Conservation (phyloP, 2,113 vertebrate genomes). For the Osmerus eperlanus region DNA sequence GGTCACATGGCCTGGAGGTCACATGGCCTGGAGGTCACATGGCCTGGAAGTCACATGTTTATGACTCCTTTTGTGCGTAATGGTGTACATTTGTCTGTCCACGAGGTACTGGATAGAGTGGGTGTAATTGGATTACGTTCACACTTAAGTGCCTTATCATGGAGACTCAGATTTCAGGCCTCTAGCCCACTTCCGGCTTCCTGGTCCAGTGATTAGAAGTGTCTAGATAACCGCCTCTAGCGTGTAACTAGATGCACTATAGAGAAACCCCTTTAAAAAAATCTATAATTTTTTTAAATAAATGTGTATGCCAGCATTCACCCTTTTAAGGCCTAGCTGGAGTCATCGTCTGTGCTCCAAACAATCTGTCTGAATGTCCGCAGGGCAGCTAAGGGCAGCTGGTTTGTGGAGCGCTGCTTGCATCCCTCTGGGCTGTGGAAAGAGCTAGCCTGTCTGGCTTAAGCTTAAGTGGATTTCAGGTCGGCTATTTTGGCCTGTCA, state of each 20-base stretch:
- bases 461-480: conserved; percentile 67
- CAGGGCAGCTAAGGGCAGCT: conserved; percentile 46
- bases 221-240: conserved; percentile 24
- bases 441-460: conserved; percentile 45
- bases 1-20: no score
- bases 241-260: no score
- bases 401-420: conserved; percentile 23
- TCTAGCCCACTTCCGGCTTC: conserved; percentile 46
- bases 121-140: conserved; percentile 44
- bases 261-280: no score
- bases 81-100: background rate
- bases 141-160: conserved; percentile 19
- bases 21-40: conserved; percentile 20
- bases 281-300: no score
- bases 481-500: conserved; percentile 58
- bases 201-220: conserved; percentile 24
- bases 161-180: conserved; percentile 50
- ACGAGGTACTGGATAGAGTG: conserved; percentile 16
- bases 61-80: background rate
- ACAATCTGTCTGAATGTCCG: conserved; percentile 18
- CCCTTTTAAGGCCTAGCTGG: background rate
- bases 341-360: conserved; percentile 10
- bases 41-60: background rate
- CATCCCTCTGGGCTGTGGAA: conserved; percentile 37
- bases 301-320: background rate